Base-by-base conservation (phyloP, 2,888 invertebrate genomes). In the Lithosia quadra region DNA sequence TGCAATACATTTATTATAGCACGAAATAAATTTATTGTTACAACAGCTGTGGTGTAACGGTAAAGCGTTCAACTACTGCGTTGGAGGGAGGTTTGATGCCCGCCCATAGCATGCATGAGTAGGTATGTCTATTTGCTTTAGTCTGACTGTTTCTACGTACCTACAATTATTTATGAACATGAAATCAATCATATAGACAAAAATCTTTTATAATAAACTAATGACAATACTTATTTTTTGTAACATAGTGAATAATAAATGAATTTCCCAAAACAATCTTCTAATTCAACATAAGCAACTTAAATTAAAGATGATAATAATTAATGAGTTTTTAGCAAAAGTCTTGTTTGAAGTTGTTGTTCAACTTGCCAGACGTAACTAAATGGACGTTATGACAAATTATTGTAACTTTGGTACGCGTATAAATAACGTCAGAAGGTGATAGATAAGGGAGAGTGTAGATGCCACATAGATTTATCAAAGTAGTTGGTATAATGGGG, bases 371-470 rank as follows among this genome's bases (percentile, higher is more conserved):
- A 63, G 72, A 69, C 71, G 67, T 74, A 74, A 79, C 68, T 77
- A 79, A 78, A 78, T 79, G 72, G 72, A 74, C 71, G 69, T 74
- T 79, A 79, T 77, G 78, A 79, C 68, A 78, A 78, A 78, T 78
- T 78, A 73, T 72, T 74, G 69, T 73, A 77, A 79, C 72, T 78
- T 77, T 21, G 69, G 67, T 77, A 69, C 69, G 69, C 63, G 62
- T 79, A 72, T 74, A 74, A 74, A 74, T 70, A 74, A 68, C 62
- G 62, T 36, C 69, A 69, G 72, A 72, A 72, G 58, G 72, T 79
- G 74, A 79, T 77, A 67, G 74, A 79, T 78, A 77, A 68, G 43
- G 2, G 18, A 7, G 5, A 43, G 8, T 39, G 10, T 39, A 39
- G 13, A 56, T 56, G 15, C 28, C 8, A 18, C 56, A 18, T 56